phyloP scores from a whole-genome alignment of 2,888 invertebrate genomes.

The Leptodirus hochenwartii region DNA sequence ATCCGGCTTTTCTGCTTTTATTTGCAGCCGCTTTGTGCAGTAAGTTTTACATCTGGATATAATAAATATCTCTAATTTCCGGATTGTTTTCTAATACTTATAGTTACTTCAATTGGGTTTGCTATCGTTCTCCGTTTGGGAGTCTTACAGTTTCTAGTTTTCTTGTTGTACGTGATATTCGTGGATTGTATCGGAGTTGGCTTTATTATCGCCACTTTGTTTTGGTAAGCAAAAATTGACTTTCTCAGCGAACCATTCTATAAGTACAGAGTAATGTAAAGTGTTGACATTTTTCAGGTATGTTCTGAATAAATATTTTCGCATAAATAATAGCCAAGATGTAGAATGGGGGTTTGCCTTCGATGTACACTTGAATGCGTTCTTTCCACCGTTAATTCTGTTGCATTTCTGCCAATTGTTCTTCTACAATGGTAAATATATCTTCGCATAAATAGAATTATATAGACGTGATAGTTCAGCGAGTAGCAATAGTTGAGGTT shows the following conservation, averaged over 20 bases:
- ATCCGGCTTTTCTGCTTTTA: slow-evolving; percentile 93
- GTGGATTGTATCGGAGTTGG: slow-evolving; percentile 89
- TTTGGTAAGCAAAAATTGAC: slow-evolving; percentile 48
- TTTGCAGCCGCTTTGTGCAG: slow-evolving; percentile 68
- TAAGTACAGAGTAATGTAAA: no score
- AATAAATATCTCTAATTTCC: slow-evolving; percentile 6
- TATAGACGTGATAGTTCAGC: no score
- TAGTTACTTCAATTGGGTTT: slow-evolving; percentile 83
- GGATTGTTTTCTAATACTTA: slow-evolving; percentile 19
- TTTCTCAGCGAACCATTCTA: no score
- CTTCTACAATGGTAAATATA: slow-evolving; percentile 56
- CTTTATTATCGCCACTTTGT: slow-evolving; percentile 64
- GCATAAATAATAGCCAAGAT: slow-evolving; percentile 51
- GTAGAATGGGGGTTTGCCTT: slow-evolving; percentile 99
- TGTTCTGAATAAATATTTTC: slow-evolving; percentile 59
- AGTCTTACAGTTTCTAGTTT: slow-evolving; percentile 52
- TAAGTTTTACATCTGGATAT: slow-evolving; percentile 27
- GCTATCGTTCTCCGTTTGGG: slow-evolving; percentile 57
- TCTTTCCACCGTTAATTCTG: slow-evolving; percentile 89
- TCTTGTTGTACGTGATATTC: slow-evolving; percentile 80
- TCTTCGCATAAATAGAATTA: slow-evolving; percentile 7
- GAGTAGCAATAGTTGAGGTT: no score
- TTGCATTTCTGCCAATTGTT: slow-evolving; percentile 85
- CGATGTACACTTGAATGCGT: slow-evolving; percentile 96
- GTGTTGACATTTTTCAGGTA: slow-evolving; percentile 43